phyloP scores from a whole-genome alignment of 1,140 invertebrate genomes.

The Aphelenchoides besseyi region DNA sequence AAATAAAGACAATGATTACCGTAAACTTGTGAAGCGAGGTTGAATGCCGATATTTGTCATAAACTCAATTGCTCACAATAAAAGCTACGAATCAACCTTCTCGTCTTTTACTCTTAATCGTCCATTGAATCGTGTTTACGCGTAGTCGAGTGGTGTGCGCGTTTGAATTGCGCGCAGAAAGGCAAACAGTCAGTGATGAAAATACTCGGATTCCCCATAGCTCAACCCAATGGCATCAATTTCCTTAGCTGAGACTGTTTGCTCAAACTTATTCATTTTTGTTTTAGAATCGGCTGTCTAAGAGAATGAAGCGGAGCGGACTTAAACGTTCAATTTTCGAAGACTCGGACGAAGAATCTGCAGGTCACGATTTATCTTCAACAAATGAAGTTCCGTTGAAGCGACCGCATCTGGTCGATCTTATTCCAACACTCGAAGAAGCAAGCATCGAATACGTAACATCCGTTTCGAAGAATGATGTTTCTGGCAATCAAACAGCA shows the following conservation, averaged over 20 bases:
- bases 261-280: neutral
- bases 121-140: neutral
- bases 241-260: neutral
- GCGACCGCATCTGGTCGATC: conserved; percentile 4
- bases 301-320: neutral
- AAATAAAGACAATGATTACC: neutral
- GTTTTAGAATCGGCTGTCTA: neutral
- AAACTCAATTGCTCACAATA: too few species aligned
- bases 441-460: neutral
- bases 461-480: neutral
- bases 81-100: neutral
- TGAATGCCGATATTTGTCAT: neutral
- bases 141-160: neutral
- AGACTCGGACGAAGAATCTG: too few species aligned
- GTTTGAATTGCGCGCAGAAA: neutral
- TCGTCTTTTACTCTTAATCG: neutral
- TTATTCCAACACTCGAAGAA: conserved; percentile 8
- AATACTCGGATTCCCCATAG: neutral
- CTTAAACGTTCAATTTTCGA: too few species aligned
- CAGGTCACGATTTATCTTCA: too few species aligned
- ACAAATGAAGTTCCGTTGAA: too few species aligned
- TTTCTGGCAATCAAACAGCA: neutral
- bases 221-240: neutral
- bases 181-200: neutral
- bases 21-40: neutral